Conservation (phyloP, 2,113 vertebrate genomes). For the Triplophysa rosa region DNA sequence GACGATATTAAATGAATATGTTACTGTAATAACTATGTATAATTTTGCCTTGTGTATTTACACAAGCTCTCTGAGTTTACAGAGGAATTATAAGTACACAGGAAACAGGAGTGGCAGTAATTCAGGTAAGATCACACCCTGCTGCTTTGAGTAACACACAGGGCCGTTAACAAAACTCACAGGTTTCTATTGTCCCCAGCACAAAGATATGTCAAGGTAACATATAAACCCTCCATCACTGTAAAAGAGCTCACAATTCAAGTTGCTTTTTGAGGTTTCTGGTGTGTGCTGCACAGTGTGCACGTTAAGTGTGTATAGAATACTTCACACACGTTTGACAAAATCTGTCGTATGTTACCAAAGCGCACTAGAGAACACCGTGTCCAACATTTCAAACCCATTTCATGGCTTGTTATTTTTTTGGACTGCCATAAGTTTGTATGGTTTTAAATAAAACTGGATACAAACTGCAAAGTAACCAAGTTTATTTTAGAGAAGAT, state of each 20-base stretch:
- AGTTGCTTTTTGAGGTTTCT: background rate
- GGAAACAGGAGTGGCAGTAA: background rate
- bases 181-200: slow-evolving; percentile 3
- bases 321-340: too few species aligned
- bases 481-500: too few species aligned
- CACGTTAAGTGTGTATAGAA: too few species aligned
- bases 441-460: background rate
- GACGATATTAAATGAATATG: background rate
- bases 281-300: too few species aligned
- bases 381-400: too few species aligned
- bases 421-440: background rate
- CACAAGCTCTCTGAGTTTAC: background rate
- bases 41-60: background rate
- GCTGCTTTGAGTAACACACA: background rate
- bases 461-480: too few species aligned
- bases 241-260: background rate
- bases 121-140: slow-evolving; percentile 36
- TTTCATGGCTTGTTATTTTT: background rate
- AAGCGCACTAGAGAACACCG: too few species aligned
- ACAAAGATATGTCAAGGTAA: slow-evolving; percentile 21
- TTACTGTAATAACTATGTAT: background rate
- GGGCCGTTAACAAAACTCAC: background rate
- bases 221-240: background rate
- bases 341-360: too few species aligned
- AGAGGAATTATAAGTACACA: background rate